Percentiles rank a stretch among this genome's conserved stretches.
These are phyloP conservation scores for Dicrurus megarhynchus DNA, from an alignment of 2,113 vertebrate species.

Conservation along the genomic window DNA sequence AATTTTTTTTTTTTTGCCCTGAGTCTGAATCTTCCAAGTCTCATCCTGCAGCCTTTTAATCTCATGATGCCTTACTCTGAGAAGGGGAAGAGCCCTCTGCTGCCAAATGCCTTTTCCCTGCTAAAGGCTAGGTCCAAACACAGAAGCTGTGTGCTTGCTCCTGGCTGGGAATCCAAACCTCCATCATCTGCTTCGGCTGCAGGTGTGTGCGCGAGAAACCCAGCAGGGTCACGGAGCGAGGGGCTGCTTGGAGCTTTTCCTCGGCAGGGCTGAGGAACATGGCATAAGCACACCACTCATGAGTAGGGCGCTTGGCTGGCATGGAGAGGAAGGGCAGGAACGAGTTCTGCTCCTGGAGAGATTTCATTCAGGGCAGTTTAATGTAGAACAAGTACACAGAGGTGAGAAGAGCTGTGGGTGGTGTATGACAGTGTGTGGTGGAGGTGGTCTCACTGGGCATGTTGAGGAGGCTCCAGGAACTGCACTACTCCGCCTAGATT, in stretches of 20 bases:
- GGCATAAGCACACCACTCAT: background rate
- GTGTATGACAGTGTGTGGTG: background rate
- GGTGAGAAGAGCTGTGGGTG: background rate
- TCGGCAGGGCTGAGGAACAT: background rate
- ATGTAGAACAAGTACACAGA: background rate
- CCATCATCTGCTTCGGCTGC: accelerated
- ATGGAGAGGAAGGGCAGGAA: background rate
- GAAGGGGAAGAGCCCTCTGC: background rate
- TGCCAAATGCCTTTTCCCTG: background rate
- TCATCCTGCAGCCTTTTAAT: background rate
- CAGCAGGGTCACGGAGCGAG: accelerated
- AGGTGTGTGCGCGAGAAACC: background rate
- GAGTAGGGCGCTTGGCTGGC: background rate
- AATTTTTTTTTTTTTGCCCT: background rate
- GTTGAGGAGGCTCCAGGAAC: background rate
- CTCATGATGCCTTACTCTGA: background rate
- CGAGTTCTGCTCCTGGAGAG: background rate
- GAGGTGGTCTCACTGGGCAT: background rate
- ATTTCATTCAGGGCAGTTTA: background rate
- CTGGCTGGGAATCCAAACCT: background rate
- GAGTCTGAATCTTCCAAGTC: background rate
- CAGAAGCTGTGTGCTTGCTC: background rate
- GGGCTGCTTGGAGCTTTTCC: background rate
- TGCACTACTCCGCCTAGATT: background rate
- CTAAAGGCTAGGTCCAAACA: background rate